Conservation (phyloP, 1,140 invertebrate genomes). For the Leptinotarsa defecta region DNA sequence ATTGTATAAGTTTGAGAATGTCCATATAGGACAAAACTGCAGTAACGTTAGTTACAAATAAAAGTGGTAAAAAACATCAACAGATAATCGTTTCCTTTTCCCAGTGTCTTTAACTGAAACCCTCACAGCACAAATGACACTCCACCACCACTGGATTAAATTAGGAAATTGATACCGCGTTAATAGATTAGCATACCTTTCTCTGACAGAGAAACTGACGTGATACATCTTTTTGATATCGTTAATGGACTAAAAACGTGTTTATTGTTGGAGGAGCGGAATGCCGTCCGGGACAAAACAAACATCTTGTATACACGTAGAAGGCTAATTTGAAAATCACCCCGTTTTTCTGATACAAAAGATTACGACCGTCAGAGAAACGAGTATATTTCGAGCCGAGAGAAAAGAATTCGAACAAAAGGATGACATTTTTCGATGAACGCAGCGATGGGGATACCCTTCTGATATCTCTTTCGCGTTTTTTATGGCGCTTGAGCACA, state of each 20-base stretch:
- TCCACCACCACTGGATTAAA: slow-evolving; percentile 12
- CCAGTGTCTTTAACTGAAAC: not conserved
- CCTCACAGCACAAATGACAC: not conserved
- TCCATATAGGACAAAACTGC: too few species aligned
- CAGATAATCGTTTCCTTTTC: too few species aligned
- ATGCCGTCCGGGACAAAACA: slow-evolving; percentile 21
- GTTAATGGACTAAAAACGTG: slow-evolving; percentile 23
- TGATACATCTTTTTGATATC: slow-evolving; percentile 25
- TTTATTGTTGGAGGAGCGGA: slow-evolving; percentile 15
- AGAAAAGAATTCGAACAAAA: not conserved
- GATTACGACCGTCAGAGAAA: not conserved
- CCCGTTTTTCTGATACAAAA: slow-evolving; percentile 19
- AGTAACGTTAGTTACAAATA: too few species aligned
- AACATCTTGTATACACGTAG: slow-evolving; percentile 19
- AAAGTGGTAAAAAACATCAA: too few species aligned
- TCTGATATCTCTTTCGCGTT: not conserved
- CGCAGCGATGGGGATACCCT: not conserved
- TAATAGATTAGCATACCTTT: slow-evolving; percentile 15
- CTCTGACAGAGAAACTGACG: slow-evolving; percentile 14
- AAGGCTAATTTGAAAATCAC: slow-evolving; percentile 15
- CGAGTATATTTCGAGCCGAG: not conserved
- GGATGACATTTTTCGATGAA: slow-evolving; percentile 3
- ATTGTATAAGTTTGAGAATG: too few species aligned
- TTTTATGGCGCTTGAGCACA: not conserved
- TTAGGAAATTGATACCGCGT: slow-evolving; percentile 19